These are phyloP conservation scores for Numida meleagris DNA, from an alignment of 2,113 vertebrate genomes.

Conservation along the genomic window DNA sequence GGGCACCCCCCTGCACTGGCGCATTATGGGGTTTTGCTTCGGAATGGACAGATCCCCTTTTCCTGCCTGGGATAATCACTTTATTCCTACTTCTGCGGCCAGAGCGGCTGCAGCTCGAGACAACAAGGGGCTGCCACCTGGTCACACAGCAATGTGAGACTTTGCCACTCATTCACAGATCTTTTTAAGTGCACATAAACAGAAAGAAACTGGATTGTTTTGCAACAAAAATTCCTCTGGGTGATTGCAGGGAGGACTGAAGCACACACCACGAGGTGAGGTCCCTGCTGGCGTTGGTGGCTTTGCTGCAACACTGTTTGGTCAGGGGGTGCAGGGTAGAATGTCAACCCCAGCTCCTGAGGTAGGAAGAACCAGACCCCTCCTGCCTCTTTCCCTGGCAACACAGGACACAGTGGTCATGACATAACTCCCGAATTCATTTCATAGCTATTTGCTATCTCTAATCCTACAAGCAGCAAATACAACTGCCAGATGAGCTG, in stretches of 20 bases:
- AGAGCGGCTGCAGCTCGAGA: background rate
- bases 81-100: background rate
- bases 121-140: background rate
- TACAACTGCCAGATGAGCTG: background rate
- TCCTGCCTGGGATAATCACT: background rate
- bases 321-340: background rate
- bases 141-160: background rate
- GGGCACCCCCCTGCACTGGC: background rate
- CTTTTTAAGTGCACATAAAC: background rate
- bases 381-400: background rate
- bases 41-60: fast-evolving
- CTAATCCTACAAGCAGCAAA: background rate
- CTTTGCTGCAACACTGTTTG: background rate
- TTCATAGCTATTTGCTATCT: background rate
- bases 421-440: background rate
- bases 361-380: too few species aligned
- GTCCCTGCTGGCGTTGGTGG: background rate
- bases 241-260: background rate
- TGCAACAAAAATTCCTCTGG: background rate
- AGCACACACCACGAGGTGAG: background rate
- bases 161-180: background rate
- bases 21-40: fast-evolving
- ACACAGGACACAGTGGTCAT: fast-evolving
- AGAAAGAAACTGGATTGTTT: background rate
- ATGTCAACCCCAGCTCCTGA: background rate